Conservation (phyloP, 2,888 invertebrate genomes). For the Sarcophaga subvicina region DNA sequence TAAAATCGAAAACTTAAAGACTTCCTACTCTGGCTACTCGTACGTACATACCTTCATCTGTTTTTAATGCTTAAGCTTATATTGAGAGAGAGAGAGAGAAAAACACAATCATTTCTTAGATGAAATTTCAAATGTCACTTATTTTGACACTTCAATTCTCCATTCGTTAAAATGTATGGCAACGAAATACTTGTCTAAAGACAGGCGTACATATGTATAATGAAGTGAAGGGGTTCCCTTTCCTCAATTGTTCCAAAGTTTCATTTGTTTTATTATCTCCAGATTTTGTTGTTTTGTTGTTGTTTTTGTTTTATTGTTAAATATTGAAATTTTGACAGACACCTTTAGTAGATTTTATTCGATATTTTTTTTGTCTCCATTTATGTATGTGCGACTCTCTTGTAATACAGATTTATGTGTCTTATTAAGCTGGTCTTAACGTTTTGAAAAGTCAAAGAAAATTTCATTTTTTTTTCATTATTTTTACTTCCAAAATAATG, state of each 20-base stretch:
- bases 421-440: conserved; percentile 63
- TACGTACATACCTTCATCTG: conserved; percentile 31
- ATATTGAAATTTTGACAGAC: conserved; percentile 60
- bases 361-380: conserved; percentile 3
- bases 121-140: conserved; percentile 66
- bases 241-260: not conserved
- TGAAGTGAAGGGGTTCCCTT: conserved; percentile 30
- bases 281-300: not conserved
- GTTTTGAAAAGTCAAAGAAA: conserved; percentile 21
- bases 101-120: not conserved
- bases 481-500: conserved; percentile 37
- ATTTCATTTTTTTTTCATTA: not conserved
- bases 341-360: conserved; percentile 49
- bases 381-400: conserved; percentile 7
- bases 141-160: conserved; percentile 63
- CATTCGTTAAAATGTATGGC: conserved; percentile 18
- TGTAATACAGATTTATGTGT: conserved; percentile 67
- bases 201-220: not conserved
- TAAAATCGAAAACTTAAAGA: conserved; percentile 29
- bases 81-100: conserved; percentile 6
- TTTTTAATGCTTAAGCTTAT: conserved; percentile 39
- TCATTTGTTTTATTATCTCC: conserved; percentile 40
- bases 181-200: conserved; percentile 14
- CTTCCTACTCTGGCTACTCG: conserved; percentile 39
- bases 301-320: conserved; percentile 12